Evolutionary conservation across 2,888 invertebrate genomes (phyloP).

Genomic region (Pandemis cinnamomeana): DNA sequence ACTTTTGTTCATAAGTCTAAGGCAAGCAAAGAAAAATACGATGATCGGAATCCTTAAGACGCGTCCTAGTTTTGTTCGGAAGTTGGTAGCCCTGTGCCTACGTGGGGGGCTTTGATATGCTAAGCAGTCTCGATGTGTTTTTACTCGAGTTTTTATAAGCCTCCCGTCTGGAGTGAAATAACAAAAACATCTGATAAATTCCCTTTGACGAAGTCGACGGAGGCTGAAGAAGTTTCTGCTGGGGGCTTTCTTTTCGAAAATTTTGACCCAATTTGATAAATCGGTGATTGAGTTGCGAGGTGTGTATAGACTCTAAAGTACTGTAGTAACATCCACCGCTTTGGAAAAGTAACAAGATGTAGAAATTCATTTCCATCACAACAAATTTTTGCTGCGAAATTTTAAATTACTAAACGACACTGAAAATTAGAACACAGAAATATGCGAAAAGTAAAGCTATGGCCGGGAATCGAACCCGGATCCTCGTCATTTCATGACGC

Average conservation of each 20-base stretch:
- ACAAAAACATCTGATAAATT: conserved; percentile 34
- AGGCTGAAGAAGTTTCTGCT: not conserved
- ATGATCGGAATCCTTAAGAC: not conserved
- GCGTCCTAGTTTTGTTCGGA: conserved; percentile 17
- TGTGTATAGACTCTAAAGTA: too few species aligned
- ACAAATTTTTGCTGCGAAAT: too few species aligned
- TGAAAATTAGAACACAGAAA: too few species aligned
- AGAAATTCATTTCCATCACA: too few species aligned
- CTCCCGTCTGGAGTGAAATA: conserved; percentile 24
- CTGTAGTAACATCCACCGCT: too few species aligned
- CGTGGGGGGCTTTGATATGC: conserved; percentile 37
- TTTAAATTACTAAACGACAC: too few species aligned
- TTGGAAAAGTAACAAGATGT: too few species aligned
- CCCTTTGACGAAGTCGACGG: conserved; percentile 31
- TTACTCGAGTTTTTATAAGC: conserved; percentile 36
- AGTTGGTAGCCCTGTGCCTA: conserved; percentile 15
- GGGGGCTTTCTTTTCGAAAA: not conserved
- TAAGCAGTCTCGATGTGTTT: conserved; percentile 35
- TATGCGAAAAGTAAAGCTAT: too few species aligned
- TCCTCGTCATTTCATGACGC: too few species aligned
- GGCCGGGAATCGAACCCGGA: too few species aligned
- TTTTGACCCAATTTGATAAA: not conserved
- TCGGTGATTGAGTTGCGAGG: not conserved
- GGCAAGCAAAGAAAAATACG: too few species aligned
- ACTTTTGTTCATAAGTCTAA: too few species aligned